phyloP scores from a whole-genome alignment of 2,113 vertebrate genomes.

The Sturnira hondurensis region DNA sequence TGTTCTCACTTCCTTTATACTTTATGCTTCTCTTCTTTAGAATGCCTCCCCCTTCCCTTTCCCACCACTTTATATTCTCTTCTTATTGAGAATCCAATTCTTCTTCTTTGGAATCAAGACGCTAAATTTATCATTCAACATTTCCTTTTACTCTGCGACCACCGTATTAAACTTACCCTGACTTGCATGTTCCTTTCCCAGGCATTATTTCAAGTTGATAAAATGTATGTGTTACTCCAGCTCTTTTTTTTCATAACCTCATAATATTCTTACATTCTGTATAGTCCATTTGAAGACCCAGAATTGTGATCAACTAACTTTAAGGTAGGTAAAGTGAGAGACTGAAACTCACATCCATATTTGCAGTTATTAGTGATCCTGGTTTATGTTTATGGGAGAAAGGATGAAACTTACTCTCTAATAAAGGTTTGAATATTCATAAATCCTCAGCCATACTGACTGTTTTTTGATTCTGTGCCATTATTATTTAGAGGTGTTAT shows the following conservation, averaged over 20 bases:
- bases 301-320: neutral
- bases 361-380: neutral
- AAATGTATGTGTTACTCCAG: neutral
- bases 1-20: neutral
- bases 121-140: neutral
- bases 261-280: neutral
- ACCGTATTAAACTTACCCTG: neutral
- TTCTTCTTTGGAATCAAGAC: neutral
- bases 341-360: neutral
- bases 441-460: neutral
- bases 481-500: neutral
- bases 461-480: neutral
- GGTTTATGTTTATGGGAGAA: neutral
- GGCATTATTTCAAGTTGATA: neutral
- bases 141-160: neutral
- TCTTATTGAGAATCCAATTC: neutral
- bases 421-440: neutral
- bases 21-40: neutral
- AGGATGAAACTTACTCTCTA: neutral
- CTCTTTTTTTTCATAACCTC: neutral
- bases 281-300: neutral
- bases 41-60: neutral
- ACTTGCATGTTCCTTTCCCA: neutral
- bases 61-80: neutral
- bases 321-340: neutral